Evolutionary conservation across 2,888 invertebrate genomes (phyloP).

Genomic region (Aphrophora alni): DNA sequence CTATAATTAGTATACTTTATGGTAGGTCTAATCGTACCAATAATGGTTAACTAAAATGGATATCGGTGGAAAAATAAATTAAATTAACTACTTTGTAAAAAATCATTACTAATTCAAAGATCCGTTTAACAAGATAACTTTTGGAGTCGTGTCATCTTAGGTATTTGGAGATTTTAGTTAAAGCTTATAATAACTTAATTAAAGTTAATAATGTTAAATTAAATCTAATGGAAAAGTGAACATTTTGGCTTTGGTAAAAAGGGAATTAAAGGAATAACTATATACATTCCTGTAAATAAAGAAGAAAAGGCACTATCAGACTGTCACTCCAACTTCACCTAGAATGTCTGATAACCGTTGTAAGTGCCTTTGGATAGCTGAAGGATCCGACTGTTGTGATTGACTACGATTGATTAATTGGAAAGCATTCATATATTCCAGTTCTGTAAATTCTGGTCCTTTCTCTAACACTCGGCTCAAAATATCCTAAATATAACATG

Average conservation of each 20-base stretch:
- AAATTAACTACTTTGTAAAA: too few relatives aligned
- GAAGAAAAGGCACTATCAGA: slow-evolving; percentile 57
- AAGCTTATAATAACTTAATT: background rate
- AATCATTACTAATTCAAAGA: background rate
- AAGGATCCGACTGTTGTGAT: slow-evolving; percentile 50
- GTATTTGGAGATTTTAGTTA: background rate
- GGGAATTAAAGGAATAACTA: background rate
- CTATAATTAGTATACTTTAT: background rate
- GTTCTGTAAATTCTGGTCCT: slow-evolving; percentile 85
- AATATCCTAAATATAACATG: slow-evolving; percentile 74
- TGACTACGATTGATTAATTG: slow-evolving; percentile 69
- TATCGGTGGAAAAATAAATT: background rate
- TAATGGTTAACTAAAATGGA: background rate
- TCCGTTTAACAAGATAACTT: background rate
- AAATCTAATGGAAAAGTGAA: background rate
- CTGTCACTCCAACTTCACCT: slow-evolving; percentile 82
- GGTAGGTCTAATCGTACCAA: background rate
- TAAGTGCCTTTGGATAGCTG: slow-evolving; percentile 64
- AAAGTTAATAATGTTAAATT: background rate
- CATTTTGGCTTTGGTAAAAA: background rate
- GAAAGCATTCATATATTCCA: slow-evolving; percentile 87
- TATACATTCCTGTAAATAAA: background rate
- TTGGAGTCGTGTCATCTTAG: background rate
- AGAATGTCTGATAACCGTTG: slow-evolving; percentile 84
- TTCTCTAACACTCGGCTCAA: slow-evolving; percentile 82